These are phyloP conservation scores for Chaenodraco wilsoni DNA, from an alignment of 2,797 vertebrate genomes.

Conservation along the genomic window DNA sequence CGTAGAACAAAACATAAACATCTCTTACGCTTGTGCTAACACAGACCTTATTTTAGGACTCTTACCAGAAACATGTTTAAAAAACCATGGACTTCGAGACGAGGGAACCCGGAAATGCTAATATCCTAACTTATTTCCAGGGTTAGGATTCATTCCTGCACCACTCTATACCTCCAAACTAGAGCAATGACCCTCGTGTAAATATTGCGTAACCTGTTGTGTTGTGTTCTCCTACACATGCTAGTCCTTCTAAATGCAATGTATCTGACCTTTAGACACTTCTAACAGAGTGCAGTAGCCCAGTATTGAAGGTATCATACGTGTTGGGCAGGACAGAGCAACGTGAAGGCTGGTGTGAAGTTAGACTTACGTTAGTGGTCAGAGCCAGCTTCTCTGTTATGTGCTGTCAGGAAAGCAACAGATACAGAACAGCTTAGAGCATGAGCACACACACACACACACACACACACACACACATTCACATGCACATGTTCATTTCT, in stretches of 20 bases:
- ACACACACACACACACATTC: conserved; percentile 23
- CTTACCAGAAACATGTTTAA: too few species aligned
- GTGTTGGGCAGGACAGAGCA: background rate
- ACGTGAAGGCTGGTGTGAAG: background rate
- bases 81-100: too few species aligned
- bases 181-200: too few species aligned
- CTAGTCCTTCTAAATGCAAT: background rate
- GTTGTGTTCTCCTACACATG: background rate
- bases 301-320: background rate
- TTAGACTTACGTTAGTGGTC: conserved; percentile 78
- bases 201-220: too few species aligned
- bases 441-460: conserved; percentile 29
- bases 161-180: too few species aligned
- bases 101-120: too few species aligned
- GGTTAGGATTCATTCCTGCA: too few species aligned
- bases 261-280: background rate
- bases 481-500: conserved; percentile 11
- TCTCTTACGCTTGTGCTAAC: too few species aligned
- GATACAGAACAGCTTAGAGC: conserved; percentile 45
- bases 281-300: background rate
- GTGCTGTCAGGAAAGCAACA: conserved; percentile 74
- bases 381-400: conserved; percentile 80
- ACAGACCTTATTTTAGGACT: too few species aligned
- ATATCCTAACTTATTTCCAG: too few species aligned
- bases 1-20: too few species aligned